Conservation (phyloP, 2,888 invertebrate species). For the Ophion ellenae region DNA sequence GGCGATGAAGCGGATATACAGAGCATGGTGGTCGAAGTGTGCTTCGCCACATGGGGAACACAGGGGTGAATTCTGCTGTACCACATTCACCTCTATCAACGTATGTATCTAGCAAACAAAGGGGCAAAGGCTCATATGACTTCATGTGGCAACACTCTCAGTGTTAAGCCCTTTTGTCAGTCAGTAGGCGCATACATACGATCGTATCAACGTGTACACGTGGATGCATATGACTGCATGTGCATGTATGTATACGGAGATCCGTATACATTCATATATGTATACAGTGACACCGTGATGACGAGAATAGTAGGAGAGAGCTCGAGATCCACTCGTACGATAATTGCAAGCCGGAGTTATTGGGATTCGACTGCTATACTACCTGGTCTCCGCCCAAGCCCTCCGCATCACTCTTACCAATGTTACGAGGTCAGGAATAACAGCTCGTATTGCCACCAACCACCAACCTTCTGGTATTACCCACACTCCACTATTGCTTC, state of each 20-base stretch:
- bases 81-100: constrained; percentile 4
- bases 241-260: background rate
- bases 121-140: background rate
- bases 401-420: constrained; percentile 3
- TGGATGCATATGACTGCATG: background rate
- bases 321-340: constrained; percentile 66
- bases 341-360: constrained; percentile 72
- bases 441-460: constrained; percentile 41
- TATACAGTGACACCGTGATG: constrained; percentile 18
- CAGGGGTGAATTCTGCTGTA: background rate
- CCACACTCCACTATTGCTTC: constrained; percentile 23
- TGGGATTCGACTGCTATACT: constrained; percentile 62
- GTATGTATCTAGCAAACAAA: constrained; percentile 8
- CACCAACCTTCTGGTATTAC: constrained; percentile 39
- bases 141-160: background rate
- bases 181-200: background rate
- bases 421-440: constrained; percentile 41
- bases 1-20: constrained; percentile 10
- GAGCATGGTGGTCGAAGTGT: background rate
- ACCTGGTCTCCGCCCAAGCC: constrained; percentile 40
- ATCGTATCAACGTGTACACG: background rate
- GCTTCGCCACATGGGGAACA: background rate
- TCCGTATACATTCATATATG: background rate
- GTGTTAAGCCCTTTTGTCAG: constrained; percentile 2
- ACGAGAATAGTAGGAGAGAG: constrained; percentile 41